phyloP scores from a whole-genome alignment of 2,888 invertebrate genomes.

The Sussaba pulchella region DNA sequence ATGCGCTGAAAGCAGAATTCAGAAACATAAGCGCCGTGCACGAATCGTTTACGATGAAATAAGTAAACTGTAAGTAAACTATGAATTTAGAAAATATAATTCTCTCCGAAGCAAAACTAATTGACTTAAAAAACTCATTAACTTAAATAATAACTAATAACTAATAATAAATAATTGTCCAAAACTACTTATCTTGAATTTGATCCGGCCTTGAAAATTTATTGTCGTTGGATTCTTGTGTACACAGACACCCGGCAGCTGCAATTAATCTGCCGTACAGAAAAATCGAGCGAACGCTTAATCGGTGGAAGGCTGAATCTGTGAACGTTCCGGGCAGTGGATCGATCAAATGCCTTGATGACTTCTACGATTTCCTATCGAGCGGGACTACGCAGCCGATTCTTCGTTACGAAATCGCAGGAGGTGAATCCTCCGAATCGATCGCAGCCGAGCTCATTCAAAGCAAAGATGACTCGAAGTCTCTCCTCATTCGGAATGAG shows the following conservation, averaged over 20 bases:
- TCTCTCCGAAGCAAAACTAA: background rate
- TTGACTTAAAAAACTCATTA: background rate
- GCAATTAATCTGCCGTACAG: background rate
- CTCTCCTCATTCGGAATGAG: background rate
- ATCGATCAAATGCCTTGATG: conserved; percentile 1
- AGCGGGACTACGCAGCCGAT: background rate
- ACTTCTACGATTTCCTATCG: background rate
- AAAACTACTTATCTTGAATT: background rate
- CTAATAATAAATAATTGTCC: background rate
- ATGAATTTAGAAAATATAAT: background rate
- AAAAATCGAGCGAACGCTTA: background rate
- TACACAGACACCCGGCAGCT: background rate
- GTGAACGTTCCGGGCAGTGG: conserved; percentile 7
- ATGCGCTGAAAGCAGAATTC: background rate
- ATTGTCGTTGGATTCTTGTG: background rate
- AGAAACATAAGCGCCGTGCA: background rate
- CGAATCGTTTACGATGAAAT: conserved; percentile 1
- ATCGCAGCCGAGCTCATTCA: background rate
- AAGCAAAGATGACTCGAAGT: background rate
- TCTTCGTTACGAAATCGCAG: background rate
- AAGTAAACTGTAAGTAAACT: conserved; percentile 2
- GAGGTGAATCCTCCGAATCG: conserved; percentile 1
- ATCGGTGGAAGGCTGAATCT: conserved; percentile 4
- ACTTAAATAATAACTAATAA: background rate
- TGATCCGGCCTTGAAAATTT: background rate